Evolutionary conservation across 2,888 invertebrate species (phyloP).

Genomic region (Dastarcus helophoroides): DNA sequence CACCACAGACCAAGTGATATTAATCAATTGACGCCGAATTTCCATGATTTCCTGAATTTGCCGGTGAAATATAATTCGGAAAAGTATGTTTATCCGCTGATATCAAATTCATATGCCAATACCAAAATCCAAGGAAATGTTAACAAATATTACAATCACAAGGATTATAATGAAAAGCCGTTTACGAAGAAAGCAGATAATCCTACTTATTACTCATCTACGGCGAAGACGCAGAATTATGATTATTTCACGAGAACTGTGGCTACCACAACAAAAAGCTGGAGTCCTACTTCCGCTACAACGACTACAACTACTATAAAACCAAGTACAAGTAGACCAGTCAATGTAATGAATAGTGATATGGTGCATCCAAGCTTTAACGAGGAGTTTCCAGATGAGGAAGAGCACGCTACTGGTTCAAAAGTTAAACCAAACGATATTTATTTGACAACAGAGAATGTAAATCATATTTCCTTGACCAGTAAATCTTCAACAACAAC

Average conservation of each 20-base stretch:
- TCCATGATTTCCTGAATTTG: conserved; percentile 56
- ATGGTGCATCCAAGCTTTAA: conserved; percentile 32
- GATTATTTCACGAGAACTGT: conserved; percentile 3
- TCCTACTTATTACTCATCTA: conserved; percentile 30
- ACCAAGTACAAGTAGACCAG: conserved; percentile 23
- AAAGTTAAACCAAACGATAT: conserved; percentile 19
- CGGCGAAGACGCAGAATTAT: background rate
- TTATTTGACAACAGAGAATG: conserved; percentile 24
- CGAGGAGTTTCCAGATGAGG: conserved; percentile 25
- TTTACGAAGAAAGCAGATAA: conserved; percentile 32
- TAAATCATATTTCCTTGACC: conserved; percentile 16
- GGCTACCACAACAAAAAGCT: conserved; percentile 19
- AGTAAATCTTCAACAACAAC: conserved; percentile 28
- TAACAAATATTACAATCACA: conserved; percentile 43
- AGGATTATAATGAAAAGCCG: conserved; percentile 28
- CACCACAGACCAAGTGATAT: conserved; percentile 47
- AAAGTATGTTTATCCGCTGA: conserved; percentile 56
- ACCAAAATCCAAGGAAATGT: conserved; percentile 57
- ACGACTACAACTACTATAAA: conserved; percentile 20
- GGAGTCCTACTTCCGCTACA: conserved; percentile 21
- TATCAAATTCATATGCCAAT: conserved; percentile 61
- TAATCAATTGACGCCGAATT: conserved; percentile 49
- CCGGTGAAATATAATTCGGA: conserved; percentile 57
- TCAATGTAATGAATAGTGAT: conserved; percentile 27
- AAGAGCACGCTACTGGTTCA: conserved; percentile 20